Evolutionary conservation across 2,113 vertebrate species (phyloP).

Genomic region (Trematocara zebra): DNA sequence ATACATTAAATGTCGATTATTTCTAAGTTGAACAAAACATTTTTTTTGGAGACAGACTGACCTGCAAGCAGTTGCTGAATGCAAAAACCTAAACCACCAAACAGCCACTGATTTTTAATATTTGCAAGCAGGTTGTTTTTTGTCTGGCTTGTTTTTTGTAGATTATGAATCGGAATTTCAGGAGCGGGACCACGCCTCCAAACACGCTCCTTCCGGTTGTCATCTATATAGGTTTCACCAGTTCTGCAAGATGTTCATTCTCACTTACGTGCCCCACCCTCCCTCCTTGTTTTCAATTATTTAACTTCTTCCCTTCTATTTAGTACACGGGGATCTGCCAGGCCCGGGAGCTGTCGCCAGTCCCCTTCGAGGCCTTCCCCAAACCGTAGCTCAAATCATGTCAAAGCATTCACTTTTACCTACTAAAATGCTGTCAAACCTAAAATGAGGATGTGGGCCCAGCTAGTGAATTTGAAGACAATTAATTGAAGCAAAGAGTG

Average conservation of each 20-base stretch:
- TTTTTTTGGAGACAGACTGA: neutral
- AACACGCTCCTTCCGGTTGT: neutral
- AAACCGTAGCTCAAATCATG: fast-evolving
- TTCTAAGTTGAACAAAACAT: fast-evolving
- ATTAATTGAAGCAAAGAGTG: neutral
- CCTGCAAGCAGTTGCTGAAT: neutral
- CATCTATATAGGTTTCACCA: fast-evolving
- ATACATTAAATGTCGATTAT: neutral
- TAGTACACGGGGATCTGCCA: neutral
- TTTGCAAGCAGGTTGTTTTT: neutral
- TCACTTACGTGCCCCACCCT: fast-evolving
- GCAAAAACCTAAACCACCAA: neutral
- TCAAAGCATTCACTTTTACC: fast-evolving
- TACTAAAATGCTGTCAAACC: neutral
- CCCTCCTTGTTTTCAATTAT: neutral
- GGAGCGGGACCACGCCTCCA: neutral
- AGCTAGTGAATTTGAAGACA: neutral
- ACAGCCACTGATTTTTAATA: neutral
- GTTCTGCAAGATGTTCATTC: neutral
- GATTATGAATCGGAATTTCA: neutral
- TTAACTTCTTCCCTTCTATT: neutral
- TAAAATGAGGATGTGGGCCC: neutral
- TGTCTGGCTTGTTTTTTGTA: neutral
- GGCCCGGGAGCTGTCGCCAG: neutral
- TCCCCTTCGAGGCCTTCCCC: neutral